Conservation (phyloP, 1,140 invertebrate species). For the Drosophila asahinai region DNA sequence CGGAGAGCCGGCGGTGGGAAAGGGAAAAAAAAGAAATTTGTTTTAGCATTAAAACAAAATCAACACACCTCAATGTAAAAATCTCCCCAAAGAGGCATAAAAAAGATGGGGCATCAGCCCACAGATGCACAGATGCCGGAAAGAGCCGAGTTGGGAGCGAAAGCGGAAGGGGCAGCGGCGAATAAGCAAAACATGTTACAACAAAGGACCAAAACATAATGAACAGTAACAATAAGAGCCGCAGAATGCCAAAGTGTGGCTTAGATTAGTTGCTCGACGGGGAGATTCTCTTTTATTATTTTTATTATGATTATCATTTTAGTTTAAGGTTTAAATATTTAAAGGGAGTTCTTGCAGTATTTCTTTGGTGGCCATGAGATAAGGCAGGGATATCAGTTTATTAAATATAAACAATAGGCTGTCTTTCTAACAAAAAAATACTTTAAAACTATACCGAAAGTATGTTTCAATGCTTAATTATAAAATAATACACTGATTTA, state of each 20-base stretch:
- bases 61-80: slow-evolving; percentile 65
- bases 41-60: slow-evolving; percentile 62
- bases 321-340: neutral
- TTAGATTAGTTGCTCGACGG: slow-evolving; percentile 24
- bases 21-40: slow-evolving; percentile 39
- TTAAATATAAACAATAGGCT: no score
- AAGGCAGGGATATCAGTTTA: no score
- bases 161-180: neutral
- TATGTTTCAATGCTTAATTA: neutral
- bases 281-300: neutral
- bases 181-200: slow-evolving; percentile 42
- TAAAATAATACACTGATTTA: neutral
- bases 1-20: neutral
- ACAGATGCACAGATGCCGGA: slow-evolving; percentile 32
- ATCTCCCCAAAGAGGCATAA: slow-evolving; percentile 58
- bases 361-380: no score
- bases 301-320: neutral
- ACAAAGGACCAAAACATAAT: slow-evolving; percentile 57
- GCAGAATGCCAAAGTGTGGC: slow-evolving; percentile 22
- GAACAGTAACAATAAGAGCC: slow-evolving; percentile 47
- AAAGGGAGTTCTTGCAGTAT: neutral
- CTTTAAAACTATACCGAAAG: neutral
- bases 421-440: neutral
- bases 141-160: slow-evolving; percentile 1
- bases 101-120: slow-evolving; percentile 38